Evolutionary conservation across 1,140 invertebrate genomes (phyloP), one percentile per base, ranked within the genome.

Genomic region (Archivesica marissinica): DNA sequence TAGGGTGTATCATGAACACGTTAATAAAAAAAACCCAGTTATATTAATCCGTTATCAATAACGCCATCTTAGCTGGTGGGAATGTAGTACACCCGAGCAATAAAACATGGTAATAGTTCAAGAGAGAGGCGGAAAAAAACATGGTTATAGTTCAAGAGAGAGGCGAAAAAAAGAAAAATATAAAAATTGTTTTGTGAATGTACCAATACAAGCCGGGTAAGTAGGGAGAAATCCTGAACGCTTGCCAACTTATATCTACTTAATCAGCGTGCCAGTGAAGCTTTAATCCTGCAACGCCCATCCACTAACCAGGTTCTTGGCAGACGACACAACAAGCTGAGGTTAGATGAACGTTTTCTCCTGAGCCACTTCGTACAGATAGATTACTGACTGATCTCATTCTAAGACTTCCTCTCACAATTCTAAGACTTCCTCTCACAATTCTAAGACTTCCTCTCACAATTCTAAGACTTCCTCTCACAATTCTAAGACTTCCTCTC

Each of bases 241-340:
- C 3, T 30, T 72, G 68, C 68, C 68, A 72, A 50, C n/a, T 11
- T 15, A 33, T 72, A 72, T 72, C 68, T 47, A 33, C 50, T 33
- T 72, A 72, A 72, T 72, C 68, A 15, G 23, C 20, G 28, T 47
- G 50, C 68, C 68, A 72, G 35, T 72, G 41, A 25, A 72, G 68
- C 11, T 50, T 1, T 47, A 47, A 33, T 20, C 41, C 41, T 33
- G 28, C 44, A 50, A 44, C 68, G 41, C 68, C 68, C 68, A 72
- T 47, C 50, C 68, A 72, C 50, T 47, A 72, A 72, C 39, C 50
- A 72, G 41, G 50, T 33, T 47, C 25, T 72, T 72, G 68, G 68
- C 68, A 72, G 25, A 23, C 28, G 13, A 33, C n/a, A 72, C 41
- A 47, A 70, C 66, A 72, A 30, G 35, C 39, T 72, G 23, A 23